These are phyloP conservation scores for Alosa alosa DNA, from an alignment of 2,113 vertebrate genomes.

Conservation along the genomic window DNA sequence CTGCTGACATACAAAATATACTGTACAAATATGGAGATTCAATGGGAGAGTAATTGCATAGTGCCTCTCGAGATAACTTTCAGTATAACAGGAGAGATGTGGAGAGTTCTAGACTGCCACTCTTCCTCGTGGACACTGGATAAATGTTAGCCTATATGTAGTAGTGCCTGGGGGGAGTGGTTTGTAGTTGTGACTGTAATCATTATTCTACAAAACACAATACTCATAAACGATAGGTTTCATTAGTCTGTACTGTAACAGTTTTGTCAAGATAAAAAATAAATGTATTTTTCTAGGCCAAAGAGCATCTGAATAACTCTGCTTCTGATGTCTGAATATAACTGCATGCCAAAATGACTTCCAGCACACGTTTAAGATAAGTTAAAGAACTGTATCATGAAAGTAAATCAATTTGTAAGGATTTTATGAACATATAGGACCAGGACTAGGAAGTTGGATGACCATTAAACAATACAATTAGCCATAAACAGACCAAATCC, in stretches of 20 bases:
- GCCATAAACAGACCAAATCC: too few species aligned
- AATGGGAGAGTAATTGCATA: neutral
- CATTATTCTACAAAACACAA: neutral
- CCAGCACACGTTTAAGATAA: neutral
- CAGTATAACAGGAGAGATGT: neutral
- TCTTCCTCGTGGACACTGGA: neutral
- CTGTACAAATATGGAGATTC: neutral
- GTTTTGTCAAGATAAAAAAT: constrained; percentile 12
- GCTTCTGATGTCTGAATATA: neutral
- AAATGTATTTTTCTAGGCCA: constrained; percentile 15
- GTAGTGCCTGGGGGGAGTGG: neutral
- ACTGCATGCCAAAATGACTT: neutral
- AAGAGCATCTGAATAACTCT: neutral
- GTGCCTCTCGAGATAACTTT: neutral
- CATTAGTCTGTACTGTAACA: neutral
- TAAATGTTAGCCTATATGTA: neutral
- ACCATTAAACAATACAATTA: too few species aligned
- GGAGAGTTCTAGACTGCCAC: neutral
- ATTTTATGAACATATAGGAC: neutral
- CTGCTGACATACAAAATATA: neutral
- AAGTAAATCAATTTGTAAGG: neutral
- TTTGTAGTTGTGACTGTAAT: neutral
- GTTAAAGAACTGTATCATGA: neutral
- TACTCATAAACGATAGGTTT: neutral
- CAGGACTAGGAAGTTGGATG: too few species aligned